These are phyloP conservation scores for Petrocephalus sullivani DNA, from an alignment of 2,797 vertebrate genomes.

Conservation along the genomic window DNA sequence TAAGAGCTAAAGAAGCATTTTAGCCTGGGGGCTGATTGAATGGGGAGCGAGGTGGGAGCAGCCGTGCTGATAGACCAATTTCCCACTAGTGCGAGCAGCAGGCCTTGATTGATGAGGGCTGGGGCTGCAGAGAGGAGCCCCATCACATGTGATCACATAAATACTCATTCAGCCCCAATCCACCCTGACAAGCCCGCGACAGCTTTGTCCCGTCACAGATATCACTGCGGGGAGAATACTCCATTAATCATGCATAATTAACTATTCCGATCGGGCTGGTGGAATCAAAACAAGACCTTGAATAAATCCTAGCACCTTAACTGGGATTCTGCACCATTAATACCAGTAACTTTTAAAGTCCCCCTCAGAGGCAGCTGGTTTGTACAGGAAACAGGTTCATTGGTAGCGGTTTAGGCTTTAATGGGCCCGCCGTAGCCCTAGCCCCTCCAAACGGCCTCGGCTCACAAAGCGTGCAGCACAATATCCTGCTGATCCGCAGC, in stretches of 20 bases:
- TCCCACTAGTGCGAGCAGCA: conserved; percentile 88
- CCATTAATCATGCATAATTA: conserved; percentile 99
- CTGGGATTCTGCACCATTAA: conserved; percentile 76
- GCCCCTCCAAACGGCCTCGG: conserved; percentile 59
- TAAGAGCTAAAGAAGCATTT: conserved; percentile 95
- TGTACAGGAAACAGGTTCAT: conserved; percentile 73
- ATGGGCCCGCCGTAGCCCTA: conserved; percentile 57
- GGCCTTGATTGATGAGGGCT: conserved; percentile 96
- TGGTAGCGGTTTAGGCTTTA: conserved; percentile 66
- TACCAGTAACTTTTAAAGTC: conserved; percentile 68
- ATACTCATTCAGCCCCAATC: conserved; percentile 99
- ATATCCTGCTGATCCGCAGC: conserved; percentile 58
- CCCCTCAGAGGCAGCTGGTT: conserved; percentile 58
- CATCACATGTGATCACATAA: conserved; percentile 99
- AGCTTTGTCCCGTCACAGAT: conserved; percentile 99
- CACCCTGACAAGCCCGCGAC: conserved; percentile 96
- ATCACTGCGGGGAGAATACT: conserved; percentile 94
- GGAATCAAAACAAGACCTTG: conserved; percentile 75
- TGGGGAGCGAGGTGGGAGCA: conserved; percentile 72
- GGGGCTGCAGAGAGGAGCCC: conserved; percentile 96
- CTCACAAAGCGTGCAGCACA: conserved; percentile 58
- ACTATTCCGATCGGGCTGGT: conserved; percentile 84
- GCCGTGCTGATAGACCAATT: conserved; percentile 93
- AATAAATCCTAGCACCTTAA: conserved; percentile 76
- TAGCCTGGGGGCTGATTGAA: conserved; percentile 95